Evolutionary conservation across 2,888 invertebrate genomes (phyloP).

Genomic region (Strigamia transsilvanica): DNA sequence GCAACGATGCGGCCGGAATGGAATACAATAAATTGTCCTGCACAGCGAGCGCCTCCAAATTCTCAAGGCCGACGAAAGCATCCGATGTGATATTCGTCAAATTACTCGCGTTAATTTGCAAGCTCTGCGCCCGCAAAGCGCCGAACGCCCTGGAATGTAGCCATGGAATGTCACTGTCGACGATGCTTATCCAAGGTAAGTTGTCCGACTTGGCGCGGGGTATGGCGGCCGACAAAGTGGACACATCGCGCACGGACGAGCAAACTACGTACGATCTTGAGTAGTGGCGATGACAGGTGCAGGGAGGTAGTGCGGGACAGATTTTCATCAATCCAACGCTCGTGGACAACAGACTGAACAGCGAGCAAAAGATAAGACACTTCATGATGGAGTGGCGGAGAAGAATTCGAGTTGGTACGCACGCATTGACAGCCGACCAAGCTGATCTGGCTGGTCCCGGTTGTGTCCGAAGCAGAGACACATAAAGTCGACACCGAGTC

Average conservation of each 20-base stretch:
- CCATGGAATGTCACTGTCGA: slow-evolving; percentile 46
- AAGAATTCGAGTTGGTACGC: neutral
- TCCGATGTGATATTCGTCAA: slow-evolving; percentile 69
- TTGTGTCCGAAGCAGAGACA: neutral
- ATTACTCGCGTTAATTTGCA: slow-evolving; percentile 56
- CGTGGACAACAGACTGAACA: neutral
- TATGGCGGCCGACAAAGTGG: slow-evolving; percentile 1
- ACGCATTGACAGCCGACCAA: neutral
- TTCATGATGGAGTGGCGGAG: neutral
- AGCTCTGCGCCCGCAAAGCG: slow-evolving; percentile 50
- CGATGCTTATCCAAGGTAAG: slow-evolving; percentile 52
- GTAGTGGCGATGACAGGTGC: neutral
- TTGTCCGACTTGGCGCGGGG: neutral
- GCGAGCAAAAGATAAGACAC: neutral
- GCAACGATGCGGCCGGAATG: slow-evolving; percentile 55
- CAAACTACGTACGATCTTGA: neutral
- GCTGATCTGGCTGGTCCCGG: slow-evolving; percentile 26
- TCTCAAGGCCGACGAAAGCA: slow-evolving; percentile 80
- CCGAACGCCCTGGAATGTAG: slow-evolving; percentile 51
- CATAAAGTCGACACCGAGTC: slow-evolving; percentile 26
- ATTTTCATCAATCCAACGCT: neutral
- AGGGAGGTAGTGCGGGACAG: neutral
- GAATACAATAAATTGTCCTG: slow-evolving; percentile 83
- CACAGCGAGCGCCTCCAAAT: slow-evolving; percentile 80
- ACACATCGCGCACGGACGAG: neutral